Percentiles rank a stretch among this genome's conserved stretches.
These are phyloP conservation scores for Agonopterix alstromeriana DNA, from an alignment of 2,888 invertebrate species.

Conservation along the genomic window DNA sequence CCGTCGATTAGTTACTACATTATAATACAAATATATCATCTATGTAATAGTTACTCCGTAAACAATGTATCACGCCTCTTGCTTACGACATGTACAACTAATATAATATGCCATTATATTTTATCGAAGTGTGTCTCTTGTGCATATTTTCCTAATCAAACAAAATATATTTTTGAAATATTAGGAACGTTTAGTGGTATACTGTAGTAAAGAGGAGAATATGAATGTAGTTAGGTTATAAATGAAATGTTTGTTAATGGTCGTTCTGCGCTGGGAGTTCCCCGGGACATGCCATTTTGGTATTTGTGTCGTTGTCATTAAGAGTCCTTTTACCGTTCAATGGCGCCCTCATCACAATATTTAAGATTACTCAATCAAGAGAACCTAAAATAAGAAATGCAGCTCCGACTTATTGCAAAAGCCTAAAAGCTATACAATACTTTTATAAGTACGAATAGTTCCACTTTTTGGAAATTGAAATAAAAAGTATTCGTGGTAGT, in stretches of 20 bases:
- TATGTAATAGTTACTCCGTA: constrained; percentile 8
- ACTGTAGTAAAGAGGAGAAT: constrained; percentile 20
- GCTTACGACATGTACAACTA: constrained; percentile 31
- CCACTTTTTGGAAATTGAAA: too few species aligned
- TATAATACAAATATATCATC: not conserved
- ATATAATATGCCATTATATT: constrained; percentile 12
- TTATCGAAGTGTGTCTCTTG: constrained; percentile 30
- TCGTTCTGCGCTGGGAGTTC: not conserved
- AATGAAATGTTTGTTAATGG: constrained; percentile 22
- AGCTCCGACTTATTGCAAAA: too few species aligned
- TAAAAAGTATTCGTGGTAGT: too few species aligned
- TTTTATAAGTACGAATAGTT: too few species aligned
- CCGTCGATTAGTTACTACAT: constrained; percentile 16
- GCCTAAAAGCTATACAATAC: too few species aligned
- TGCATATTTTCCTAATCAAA: constrained; percentile 46
- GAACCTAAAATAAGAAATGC: too few species aligned
- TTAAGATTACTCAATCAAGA: too few species aligned
- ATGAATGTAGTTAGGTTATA: constrained; percentile 40
- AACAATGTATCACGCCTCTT: constrained; percentile 28
- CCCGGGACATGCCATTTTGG: not conserved
- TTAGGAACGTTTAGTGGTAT: constrained; percentile 36
- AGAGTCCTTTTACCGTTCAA: too few species aligned
- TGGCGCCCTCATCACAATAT: too few species aligned
- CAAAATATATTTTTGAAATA: constrained; percentile 63
- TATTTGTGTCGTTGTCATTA: too few species aligned